Evolutionary conservation across 2,888 invertebrate species (phyloP).

Genomic region (Parnassius glacialis): DNA sequence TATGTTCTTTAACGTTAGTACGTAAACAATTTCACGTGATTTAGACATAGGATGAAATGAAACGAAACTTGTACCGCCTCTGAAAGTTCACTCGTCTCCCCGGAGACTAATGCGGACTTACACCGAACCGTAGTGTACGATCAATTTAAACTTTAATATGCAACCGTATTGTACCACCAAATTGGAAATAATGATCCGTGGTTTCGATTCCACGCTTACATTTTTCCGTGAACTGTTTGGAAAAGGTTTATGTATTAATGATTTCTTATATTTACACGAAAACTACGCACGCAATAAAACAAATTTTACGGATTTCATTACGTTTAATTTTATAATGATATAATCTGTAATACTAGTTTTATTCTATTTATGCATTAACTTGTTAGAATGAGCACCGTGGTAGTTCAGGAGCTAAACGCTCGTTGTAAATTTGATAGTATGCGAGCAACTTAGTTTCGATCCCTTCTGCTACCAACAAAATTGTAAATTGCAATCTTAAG

Average conservation of each 20-base stretch:
- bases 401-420: too few species aligned
- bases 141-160: slow-evolving; percentile 79
- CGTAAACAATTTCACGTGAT: slow-evolving; percentile 6
- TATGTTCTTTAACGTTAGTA: neutral
- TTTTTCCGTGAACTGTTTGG: slow-evolving; percentile 3
- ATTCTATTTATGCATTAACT: too few species aligned
- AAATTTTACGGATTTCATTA: too few species aligned
- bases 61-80: slow-evolving; percentile 16
- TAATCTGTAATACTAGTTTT: too few species aligned
- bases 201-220: slow-evolving; percentile 36
- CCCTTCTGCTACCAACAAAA: too few species aligned
- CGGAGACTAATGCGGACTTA: slow-evolving; percentile 74
- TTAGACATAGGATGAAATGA: slow-evolving; percentile 10
- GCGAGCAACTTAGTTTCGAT: too few species aligned
- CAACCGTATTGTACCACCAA: slow-evolving; percentile 61
- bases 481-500: too few species aligned
- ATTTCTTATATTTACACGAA: too few species aligned
- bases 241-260: neutral
- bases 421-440: too few species aligned
- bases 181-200: slow-evolving; percentile 73
- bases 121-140: slow-evolving; percentile 68
- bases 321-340: too few species aligned
- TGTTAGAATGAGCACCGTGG: too few species aligned
- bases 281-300: too few species aligned
- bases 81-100: slow-evolving; percentile 45